phyloP scores from a whole-genome alignment of 2,113 vertebrate genomes.

The Eretmochelys imbricata region DNA sequence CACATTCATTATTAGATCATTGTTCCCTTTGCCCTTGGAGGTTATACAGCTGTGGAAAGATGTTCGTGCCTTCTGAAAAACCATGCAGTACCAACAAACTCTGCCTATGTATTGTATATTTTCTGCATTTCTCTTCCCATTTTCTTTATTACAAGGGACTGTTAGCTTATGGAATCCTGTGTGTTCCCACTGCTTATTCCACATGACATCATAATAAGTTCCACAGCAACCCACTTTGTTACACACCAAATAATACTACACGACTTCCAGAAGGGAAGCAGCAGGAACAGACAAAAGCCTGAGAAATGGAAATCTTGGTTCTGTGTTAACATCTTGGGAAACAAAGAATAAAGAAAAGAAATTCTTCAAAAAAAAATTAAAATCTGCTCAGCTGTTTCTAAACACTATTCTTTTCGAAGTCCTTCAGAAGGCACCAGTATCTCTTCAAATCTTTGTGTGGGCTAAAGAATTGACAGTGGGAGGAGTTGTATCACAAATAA shows the following conservation, averaged over 20 bases:
- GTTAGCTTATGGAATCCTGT: conserved; percentile 63
- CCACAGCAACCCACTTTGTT: conserved; percentile 73
- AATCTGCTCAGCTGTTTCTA: conserved; percentile 34
- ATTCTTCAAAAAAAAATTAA: conserved; percentile 6
- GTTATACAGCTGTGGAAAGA: neutral
- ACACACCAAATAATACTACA: conserved; percentile 51
- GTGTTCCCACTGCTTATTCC: conserved; percentile 45
- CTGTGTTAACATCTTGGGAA: conserved; percentile 41
- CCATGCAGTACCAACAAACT: conserved; percentile 43
- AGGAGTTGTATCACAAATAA: conserved; percentile 11
- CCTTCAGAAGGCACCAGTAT: neutral
- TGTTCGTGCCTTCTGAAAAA: conserved; percentile 20
- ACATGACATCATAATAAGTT: conserved; percentile 71
- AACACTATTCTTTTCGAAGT: neutral
- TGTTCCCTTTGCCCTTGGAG: conserved; percentile 1
- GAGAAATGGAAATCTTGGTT: conserved; percentile 40
- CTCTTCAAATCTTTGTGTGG: conserved; percentile 1
- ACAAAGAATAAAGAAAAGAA: conserved; percentile 61
- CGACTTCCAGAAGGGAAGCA: conserved; percentile 62
- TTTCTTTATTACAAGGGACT: conserved; percentile 46
- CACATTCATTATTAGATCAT: neutral
- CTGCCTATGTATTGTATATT: neutral
- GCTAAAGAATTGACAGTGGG: neutral
- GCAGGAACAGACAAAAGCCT: conserved; percentile 69
- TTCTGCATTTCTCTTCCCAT: conserved; percentile 51